Conservation (phyloP, 2,797 vertebrate species). For the Neosilurus mollespiculum region DNA sequence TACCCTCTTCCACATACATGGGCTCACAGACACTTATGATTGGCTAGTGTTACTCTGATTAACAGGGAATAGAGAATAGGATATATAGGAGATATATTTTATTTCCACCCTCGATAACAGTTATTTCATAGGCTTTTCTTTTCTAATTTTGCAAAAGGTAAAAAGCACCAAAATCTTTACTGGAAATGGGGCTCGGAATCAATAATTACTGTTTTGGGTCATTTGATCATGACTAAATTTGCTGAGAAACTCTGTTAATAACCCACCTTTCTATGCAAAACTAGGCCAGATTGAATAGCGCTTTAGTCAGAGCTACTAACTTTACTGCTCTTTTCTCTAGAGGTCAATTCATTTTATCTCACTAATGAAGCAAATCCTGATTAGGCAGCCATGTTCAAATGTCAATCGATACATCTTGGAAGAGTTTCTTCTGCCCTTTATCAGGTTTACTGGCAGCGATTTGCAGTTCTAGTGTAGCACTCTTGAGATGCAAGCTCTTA, state of each 20-base stretch:
- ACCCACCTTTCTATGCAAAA: too few relatives aligned
- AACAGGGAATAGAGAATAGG: background rate
- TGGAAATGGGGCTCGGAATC: too few relatives aligned
- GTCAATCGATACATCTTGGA: constrained; percentile 50
- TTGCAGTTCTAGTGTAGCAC: constrained; percentile 43
- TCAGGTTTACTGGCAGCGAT: constrained; percentile 50
- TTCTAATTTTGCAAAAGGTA: too few relatives aligned
- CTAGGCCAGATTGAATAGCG: too few relatives aligned
- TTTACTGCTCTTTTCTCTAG: background rate
- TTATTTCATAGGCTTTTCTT: too few relatives aligned
- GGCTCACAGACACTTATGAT: background rate
- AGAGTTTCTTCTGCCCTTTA: constrained; percentile 49
- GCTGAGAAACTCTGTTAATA: too few relatives aligned
- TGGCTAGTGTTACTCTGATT: background rate
- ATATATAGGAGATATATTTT: too few relatives aligned
- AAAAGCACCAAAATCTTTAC: too few relatives aligned
- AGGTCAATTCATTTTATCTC: constrained; percentile 15
- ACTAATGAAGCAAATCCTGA: constrained; percentile 24
- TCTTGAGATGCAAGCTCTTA: constrained; percentile 55
- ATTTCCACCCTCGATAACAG: too few relatives aligned
- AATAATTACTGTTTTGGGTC: too few relatives aligned
- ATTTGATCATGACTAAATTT: too few relatives aligned
- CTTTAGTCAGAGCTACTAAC: background rate
- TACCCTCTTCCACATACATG: background rate
- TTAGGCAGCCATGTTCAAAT: constrained; percentile 48